Evolutionary conservation across 1,140 invertebrate species (phyloP).

Genomic region (Mercenaria mercenaria): DNA sequence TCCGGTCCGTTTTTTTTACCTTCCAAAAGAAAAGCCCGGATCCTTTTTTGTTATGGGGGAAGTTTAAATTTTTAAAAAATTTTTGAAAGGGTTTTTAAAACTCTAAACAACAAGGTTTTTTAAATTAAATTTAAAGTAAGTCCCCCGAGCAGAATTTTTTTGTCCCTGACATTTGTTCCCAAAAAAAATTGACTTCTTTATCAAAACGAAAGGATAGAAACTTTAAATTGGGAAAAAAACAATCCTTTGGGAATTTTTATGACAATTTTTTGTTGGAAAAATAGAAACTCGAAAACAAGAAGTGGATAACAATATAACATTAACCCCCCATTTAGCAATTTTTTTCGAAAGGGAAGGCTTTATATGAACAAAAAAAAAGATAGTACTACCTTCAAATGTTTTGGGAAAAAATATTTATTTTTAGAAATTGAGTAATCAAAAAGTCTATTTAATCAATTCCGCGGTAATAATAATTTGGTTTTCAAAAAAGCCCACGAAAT

Average conservation of each 20-base stretch:
- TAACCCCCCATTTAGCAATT: neutral
- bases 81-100: neutral
- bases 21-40: neutral
- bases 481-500: neutral
- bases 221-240: neutral
- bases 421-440: neutral
- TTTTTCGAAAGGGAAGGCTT: neutral
- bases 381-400: neutral
- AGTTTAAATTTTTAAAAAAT: neutral
- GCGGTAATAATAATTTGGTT: slow-evolving; percentile 3
- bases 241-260: slow-evolving; percentile 27
- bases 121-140: too few relatives aligned
- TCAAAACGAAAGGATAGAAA: neutral
- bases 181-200: neutral
- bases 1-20: neutral
- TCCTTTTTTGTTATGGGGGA: neutral
- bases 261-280: neutral
- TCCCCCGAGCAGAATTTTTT: neutral
- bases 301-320: neutral
- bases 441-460: neutral
- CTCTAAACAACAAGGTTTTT: too few relatives aligned
- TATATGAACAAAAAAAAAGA: neutral
- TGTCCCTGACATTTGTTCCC: neutral
- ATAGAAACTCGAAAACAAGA: neutral
- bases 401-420: neutral